Conservation (phyloP, 2,888 invertebrate genomes). For the Xanthostigma xanthostigma region DNA sequence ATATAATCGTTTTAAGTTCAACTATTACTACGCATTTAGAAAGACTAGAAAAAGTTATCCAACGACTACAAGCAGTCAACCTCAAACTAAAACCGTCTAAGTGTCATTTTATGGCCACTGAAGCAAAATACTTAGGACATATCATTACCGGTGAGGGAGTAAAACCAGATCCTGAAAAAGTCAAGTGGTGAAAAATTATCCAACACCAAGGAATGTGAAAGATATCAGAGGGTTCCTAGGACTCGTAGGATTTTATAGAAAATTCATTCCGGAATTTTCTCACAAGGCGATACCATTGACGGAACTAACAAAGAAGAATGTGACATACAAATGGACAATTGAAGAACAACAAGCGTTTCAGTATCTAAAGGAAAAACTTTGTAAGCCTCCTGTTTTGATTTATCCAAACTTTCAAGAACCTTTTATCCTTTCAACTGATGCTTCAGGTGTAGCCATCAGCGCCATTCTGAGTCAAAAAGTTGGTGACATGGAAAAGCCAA, state of each 20-base stretch:
- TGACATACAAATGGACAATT: slow-evolving; percentile 10
- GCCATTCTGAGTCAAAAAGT: slow-evolving; percentile 15
- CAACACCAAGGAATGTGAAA: slow-evolving; percentile 5
- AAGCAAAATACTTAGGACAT: slow-evolving; percentile 5
- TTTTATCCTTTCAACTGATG: slow-evolving; percentile 16
- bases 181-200: slow-evolving; percentile 4
- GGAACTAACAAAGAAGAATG: slow-evolving; percentile 13
- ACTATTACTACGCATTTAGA: slow-evolving; percentile 9
- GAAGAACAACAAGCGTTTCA: slow-evolving; percentile 11
- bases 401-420: too few relatives aligned
- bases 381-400: slow-evolving; percentile 10
- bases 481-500: slow-evolving; percentile 8
- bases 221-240: slow-evolving; percentile 12
- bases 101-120: slow-evolving; percentile 10
- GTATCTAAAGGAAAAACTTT: slow-evolving; percentile 9
- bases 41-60: slow-evolving; percentile 7
- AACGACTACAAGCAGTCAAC: slow-evolving; percentile 7
- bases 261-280: slow-evolving; percentile 16
- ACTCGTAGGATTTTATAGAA: slow-evolving; percentile 15
- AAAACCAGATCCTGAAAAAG: slow-evolving; percentile 4
- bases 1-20: slow-evolving; percentile 13
- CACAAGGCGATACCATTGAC: slow-evolving; percentile 15
- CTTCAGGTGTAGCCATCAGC: slow-evolving; percentile 13
- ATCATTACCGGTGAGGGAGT: slow-evolving; percentile 4
- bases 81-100: slow-evolving; percentile 9